Conservation (phyloP, 2,113 vertebrate genomes). For the Camarhynchus parvulus region DNA sequence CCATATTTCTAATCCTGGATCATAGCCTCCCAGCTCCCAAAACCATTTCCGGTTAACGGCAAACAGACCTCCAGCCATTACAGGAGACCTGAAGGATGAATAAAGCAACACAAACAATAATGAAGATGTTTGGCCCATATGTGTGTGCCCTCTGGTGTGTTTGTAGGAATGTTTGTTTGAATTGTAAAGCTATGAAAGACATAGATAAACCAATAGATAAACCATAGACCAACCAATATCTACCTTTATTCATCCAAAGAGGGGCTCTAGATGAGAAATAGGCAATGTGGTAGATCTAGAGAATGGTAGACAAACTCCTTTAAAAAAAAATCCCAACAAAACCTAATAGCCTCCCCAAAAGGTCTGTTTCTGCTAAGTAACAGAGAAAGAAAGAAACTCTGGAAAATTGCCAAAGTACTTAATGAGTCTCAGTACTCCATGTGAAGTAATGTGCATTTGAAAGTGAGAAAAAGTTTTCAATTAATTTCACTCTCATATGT, state of each 20-base stretch:
- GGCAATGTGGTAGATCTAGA: neutral
- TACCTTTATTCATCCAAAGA: neutral
- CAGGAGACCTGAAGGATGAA: conserved; percentile 82
- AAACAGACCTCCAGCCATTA: conserved; percentile 91
- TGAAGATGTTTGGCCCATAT: neutral
- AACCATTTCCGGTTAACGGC: conserved; percentile 88
- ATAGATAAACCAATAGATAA: neutral
- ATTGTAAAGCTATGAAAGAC: neutral
- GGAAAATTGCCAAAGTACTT: neutral
- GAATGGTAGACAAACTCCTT: neutral
- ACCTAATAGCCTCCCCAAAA: neutral
- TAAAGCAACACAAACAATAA: neutral
- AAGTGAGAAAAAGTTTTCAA: neutral
- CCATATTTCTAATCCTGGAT: conserved; percentile 88
- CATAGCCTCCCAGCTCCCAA: conserved; percentile 87
- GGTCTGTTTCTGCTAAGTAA: neutral
- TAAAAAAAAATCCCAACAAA: neutral
- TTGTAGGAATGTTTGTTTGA: neutral
- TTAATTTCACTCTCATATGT: neutral
- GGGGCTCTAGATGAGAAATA: neutral
- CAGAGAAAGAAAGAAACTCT: neutral
- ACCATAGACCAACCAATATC: neutral
- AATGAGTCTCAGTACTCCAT: neutral
- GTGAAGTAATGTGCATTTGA: neutral
- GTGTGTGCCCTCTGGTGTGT: neutral